Evolutionary conservation across 2,113 vertebrate genomes (phyloP).

Genomic region (Brienomyrus longianalis): DNA sequence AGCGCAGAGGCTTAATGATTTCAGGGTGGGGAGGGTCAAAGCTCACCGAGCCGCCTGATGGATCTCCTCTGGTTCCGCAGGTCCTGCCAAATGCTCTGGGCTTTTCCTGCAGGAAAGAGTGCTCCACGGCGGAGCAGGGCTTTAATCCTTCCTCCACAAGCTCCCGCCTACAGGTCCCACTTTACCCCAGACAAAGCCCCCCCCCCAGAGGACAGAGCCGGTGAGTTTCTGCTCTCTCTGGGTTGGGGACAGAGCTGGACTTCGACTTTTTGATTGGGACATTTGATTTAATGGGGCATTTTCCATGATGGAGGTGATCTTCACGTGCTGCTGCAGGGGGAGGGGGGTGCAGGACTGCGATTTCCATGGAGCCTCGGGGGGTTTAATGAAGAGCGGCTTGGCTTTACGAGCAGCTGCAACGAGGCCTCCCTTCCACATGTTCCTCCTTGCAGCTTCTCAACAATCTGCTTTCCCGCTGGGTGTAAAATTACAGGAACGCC

Average conservation of each 20-base stretch:
- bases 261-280: background rate
- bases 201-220: background rate
- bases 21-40: constrained; percentile 64
- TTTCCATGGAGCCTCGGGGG: background rate
- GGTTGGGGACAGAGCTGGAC: background rate
- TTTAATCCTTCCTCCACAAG: constrained; percentile 52
- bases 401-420: background rate
- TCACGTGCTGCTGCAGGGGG: background rate
- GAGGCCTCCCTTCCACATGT: background rate
- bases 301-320: background rate
- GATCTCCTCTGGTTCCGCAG: constrained; percentile 58
- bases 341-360: background rate
- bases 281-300: background rate
- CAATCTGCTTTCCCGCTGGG: background rate
- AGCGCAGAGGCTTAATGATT: constrained; percentile 69
- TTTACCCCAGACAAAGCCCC: background rate
- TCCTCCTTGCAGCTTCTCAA: background rate
- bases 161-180: constrained; percentile 52
- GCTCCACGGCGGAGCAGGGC: background rate
- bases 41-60: constrained; percentile 52
- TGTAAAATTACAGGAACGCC: background rate
- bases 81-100: constrained; percentile 55
- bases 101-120: constrained; percentile 21
- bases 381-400: background rate
- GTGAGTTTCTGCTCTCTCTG: background rate